These are phyloP conservation scores for Gallinago nigripennis DNA, from an alignment of 2,797 vertebrate species.

Conservation along the genomic window DNA sequence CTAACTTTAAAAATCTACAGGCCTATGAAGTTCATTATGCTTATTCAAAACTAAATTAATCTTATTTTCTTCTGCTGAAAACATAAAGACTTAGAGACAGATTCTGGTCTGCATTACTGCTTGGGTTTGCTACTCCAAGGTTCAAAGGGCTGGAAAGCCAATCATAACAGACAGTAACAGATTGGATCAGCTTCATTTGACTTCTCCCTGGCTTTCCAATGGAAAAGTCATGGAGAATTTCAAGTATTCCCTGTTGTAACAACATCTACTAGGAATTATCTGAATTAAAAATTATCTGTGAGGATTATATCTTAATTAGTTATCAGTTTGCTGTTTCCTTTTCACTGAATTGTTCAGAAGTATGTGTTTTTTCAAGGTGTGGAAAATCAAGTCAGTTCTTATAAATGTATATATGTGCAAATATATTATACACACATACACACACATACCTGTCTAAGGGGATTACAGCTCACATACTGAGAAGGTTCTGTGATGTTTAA, in stretches of 20 bases:
- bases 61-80: conserved; percentile 36
- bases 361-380: neutral
- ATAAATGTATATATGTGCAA: neutral
- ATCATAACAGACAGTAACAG: neutral
- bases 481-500: neutral
- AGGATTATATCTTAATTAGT: neutral
- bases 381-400: neutral
- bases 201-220: neutral
- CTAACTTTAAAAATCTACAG: neutral
- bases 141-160: conserved; percentile 21
- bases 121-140: neutral
- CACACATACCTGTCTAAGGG: neutral
- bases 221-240: neutral
- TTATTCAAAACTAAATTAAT: conserved; percentile 40
- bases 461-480: neutral
- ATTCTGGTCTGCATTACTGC: neutral
- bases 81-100: neutral
- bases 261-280: neutral
- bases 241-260: neutral
- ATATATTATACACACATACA: neutral
- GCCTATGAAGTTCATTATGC: neutral
- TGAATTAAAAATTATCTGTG: neutral
- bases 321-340: neutral
- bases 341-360: neutral
- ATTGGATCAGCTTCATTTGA: neutral